Percentiles rank a stretch among this genome's conserved stretches.
Conservation (phyloP, 2,113 vertebrate genomes). For the Alligator mississippiensis region DNA sequence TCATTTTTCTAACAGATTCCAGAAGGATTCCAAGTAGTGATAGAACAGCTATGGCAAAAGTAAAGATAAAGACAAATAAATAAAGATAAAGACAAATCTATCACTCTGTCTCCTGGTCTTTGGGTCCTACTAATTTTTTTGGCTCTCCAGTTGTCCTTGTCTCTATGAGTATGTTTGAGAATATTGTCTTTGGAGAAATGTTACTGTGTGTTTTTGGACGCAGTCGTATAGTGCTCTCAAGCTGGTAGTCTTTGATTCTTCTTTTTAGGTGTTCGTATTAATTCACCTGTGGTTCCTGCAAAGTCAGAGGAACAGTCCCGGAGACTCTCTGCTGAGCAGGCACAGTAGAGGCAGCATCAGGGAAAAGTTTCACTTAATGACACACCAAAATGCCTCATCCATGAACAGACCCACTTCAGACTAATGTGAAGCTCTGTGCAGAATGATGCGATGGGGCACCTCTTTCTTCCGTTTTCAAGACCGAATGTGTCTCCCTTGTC, state of each 20-base stretch:
- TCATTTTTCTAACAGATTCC: slow-evolving; percentile 4
- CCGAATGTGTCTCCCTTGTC: no score
- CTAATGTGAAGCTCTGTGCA: no score
- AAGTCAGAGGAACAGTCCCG: neutral
- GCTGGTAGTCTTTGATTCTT: neutral
- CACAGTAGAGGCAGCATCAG: neutral
- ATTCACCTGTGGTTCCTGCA: neutral
- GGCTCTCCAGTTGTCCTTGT: neutral
- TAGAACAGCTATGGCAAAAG: neutral
- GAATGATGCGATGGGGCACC: neutral
- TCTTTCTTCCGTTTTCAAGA: neutral
- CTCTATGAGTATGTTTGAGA: neutral
- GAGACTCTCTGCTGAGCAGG: neutral
- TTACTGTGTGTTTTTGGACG: neutral
- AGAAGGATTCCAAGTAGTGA: neutral
- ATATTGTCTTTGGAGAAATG: neutral
- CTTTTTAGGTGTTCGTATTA: neutral
- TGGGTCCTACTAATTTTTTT: neutral
- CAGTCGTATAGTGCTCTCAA: neutral
- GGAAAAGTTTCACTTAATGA: neutral
- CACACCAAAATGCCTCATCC: neutral
- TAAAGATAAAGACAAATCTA: no score
- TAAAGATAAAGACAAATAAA: neutral
- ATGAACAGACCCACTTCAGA: neutral
- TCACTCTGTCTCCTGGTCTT: neutral